Conservation (phyloP, 2,797 vertebrate genomes). For the Phrynocephalus guinanensis region DNA sequence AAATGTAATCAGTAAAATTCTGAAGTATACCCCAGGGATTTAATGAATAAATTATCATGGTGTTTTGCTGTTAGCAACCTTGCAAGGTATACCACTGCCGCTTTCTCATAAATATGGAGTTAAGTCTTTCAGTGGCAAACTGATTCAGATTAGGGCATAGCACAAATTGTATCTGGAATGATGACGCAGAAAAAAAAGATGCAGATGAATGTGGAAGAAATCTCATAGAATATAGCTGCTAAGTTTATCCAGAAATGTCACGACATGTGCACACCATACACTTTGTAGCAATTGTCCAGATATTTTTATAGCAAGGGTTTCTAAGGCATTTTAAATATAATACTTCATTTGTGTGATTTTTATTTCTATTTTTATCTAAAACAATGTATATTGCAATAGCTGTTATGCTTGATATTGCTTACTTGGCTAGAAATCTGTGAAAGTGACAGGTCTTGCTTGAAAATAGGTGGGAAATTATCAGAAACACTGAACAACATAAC, state of each 20-base stretch:
- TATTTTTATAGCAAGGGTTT: constrained; percentile 21
- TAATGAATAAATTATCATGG: constrained; percentile 29
- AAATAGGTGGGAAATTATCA: constrained; percentile 45
- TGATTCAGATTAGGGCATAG: constrained; percentile 11
- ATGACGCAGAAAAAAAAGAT: constrained; percentile 11
- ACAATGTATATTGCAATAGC: constrained; percentile 17
- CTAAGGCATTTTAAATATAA: constrained; percentile 23
- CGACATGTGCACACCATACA: constrained; percentile 17
- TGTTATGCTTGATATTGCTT: constrained; percentile 24
- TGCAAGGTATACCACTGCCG: not conserved
- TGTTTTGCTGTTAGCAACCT: constrained; percentile 34
- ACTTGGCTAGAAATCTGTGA: constrained; percentile 25
- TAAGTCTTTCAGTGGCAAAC: constrained; percentile 23
- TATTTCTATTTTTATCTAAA: not conserved
- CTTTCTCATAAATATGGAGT: not conserved
- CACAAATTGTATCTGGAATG: constrained; percentile 16
- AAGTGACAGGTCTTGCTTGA: constrained; percentile 32
- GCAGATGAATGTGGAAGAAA: constrained; percentile 5
- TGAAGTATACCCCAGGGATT: not conserved
- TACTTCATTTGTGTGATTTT: not conserved
- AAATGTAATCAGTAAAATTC: constrained; percentile 20
- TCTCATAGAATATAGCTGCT: constrained; percentile 19
- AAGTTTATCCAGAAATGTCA: constrained; percentile 1
- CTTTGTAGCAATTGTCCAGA: constrained; percentile 26
- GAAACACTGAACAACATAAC: constrained; percentile 31